Conservation (phyloP, 2,113 vertebrate genomes). For the Paradoxurus hermaphroditus region DNA sequence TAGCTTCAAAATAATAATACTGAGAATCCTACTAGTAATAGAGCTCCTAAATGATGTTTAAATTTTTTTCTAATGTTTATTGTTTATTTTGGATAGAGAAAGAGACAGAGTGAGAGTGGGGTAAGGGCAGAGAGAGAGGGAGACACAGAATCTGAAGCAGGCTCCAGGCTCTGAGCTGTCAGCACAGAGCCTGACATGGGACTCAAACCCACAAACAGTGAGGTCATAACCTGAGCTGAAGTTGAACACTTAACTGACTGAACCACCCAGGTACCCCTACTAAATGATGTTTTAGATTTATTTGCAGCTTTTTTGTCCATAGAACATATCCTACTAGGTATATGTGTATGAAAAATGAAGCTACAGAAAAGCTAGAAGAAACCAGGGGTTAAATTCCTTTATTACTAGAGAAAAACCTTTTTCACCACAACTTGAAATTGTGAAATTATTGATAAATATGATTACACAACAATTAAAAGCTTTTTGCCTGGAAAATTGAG, state of each 20-base stretch:
- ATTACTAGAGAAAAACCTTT: not conserved
- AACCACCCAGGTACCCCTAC: no score
- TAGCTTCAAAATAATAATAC: conserved; percentile 10
- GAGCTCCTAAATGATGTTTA: not conserved
- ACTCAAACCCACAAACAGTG: no score
- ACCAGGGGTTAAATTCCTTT: not conserved
- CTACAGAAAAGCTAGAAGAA: not conserved
- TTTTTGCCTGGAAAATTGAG: not conserved
- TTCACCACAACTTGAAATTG: not conserved
- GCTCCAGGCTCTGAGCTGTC: no score
- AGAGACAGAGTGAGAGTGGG: no score
- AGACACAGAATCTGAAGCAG: no score
- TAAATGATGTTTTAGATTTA: not conserved
- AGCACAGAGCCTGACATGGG: no score
- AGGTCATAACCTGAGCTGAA: no score
- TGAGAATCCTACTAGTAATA: not conserved
- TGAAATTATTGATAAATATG: conserved; percentile 26
- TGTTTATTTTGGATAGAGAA: no score
- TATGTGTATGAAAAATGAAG: not conserved
- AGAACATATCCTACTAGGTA: not conserved
- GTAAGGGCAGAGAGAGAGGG: no score
- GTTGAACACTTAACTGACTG: no score
- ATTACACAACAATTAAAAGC: conserved; percentile 14
- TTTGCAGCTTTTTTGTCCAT: not conserved
- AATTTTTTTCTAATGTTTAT: no score